These are phyloP conservation scores for Plutomurus gul DNA, from an alignment of 1,140 invertebrate species.

Conservation along the genomic window DNA sequence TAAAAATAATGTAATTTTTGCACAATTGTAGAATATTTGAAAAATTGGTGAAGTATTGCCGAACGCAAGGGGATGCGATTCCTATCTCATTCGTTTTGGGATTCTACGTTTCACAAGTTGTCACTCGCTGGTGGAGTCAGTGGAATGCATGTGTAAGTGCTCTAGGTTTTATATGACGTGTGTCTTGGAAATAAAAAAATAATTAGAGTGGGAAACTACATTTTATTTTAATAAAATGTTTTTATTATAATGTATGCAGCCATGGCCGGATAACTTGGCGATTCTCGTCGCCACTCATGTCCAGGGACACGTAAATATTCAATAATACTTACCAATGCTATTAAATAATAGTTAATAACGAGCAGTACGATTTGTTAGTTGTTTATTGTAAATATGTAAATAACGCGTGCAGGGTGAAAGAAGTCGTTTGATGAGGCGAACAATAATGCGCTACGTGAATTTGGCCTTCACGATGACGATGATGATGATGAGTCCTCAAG, in stretches of 20 bases:
- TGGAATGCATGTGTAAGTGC: slow-evolving; percentile 53
- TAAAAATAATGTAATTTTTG: neutral
- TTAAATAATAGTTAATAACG: too few species aligned
- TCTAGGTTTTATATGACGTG: too few species aligned
- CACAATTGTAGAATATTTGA: neutral
- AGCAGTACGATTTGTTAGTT: too few species aligned
- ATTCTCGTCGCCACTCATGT: slow-evolving; percentile 14
- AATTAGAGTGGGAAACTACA: neutral
- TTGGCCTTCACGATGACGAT: slow-evolving; percentile 59
- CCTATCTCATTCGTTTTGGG: slow-evolving; percentile 62
- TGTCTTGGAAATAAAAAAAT: too few species aligned
- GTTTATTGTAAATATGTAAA: neutral
- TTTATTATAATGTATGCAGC: too few species aligned
- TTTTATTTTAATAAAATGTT: neutral
- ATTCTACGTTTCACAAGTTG: slow-evolving; percentile 63
- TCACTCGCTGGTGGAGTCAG: slow-evolving; percentile 63
- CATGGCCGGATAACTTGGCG: neutral
- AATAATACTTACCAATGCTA: too few species aligned
- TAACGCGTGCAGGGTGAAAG: slow-evolving; percentile 55
- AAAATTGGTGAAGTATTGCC: neutral
- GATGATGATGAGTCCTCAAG: slow-evolving; percentile 60
- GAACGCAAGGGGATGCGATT: slow-evolving; percentile 54
- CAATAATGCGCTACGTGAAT: slow-evolving; percentile 65
- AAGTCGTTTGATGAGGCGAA: slow-evolving; percentile 60
- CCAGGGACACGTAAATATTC: too few species aligned